Conservation (phyloP, 2,888 invertebrate genomes). For the Pilophorus perplexus region DNA sequence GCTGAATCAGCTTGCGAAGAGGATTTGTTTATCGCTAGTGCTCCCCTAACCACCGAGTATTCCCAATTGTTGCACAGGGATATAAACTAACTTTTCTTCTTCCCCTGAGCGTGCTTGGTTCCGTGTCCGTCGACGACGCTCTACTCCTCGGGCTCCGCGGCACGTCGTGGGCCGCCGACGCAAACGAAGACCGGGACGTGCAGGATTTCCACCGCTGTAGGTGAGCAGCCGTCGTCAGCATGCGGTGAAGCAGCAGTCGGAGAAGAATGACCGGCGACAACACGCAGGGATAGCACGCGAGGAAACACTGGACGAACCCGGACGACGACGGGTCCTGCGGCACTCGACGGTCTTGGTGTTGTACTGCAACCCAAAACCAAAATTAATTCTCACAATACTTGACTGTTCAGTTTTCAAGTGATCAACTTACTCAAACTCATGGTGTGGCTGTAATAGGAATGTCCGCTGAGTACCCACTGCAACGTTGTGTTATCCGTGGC, state of each 20-base stretch:
- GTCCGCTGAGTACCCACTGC: slow-evolving; percentile 51
- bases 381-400: neutral
- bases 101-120: slow-evolving; percentile 52
- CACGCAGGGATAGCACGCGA: slow-evolving; percentile 55
- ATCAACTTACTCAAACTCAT: slow-evolving; percentile 47
- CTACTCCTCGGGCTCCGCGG: slow-evolving; percentile 52
- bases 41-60: no score
- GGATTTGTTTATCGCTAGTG: no score
- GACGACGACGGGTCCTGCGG: slow-evolving; percentile 50
- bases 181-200: slow-evolving; percentile 54
- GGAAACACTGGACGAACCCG: slow-evolving; percentile 52
- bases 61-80: no score
- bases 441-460: slow-evolving; percentile 49
- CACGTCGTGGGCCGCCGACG: slow-evolving; percentile 52
- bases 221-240: slow-evolving; percentile 56
- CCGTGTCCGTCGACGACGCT: slow-evolving; percentile 54
- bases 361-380: slow-evolving; percentile 14
- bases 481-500: slow-evolving; percentile 50
- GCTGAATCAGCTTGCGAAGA: no score
- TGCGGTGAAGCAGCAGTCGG: slow-evolving; percentile 58
- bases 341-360: slow-evolving; percentile 46
- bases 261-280: slow-evolving; percentile 59
- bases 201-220: slow-evolving; percentile 54
- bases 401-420: no score
- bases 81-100: slow-evolving; percentile 52